A percentile compares a stretch with the other conserved stretches of the same genome.
Evolutionary conservation across 2,797 vertebrate genomes (phyloP).

Genomic region (Acrossocheilus wenchowensis): DNA sequence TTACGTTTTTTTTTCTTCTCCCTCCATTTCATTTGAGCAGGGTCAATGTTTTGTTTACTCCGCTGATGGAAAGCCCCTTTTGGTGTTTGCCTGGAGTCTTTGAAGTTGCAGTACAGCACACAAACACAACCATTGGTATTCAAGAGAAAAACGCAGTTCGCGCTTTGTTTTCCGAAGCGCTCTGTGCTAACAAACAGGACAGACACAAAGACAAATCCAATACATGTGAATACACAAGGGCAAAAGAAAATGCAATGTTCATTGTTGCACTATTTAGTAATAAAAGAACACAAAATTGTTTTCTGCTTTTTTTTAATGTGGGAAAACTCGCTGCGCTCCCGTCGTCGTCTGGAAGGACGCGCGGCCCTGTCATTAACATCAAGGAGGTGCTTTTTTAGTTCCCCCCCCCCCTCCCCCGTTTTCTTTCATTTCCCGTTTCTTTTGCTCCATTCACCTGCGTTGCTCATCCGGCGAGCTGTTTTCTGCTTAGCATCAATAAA

Average conservation of each 20-base stretch:
- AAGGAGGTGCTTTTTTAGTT: slow-evolving; percentile 80
- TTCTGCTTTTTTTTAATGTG: slow-evolving; percentile 91
- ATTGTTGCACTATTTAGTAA: slow-evolving; percentile 99
- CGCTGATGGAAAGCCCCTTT: slow-evolving; percentile 86
- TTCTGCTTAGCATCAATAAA: slow-evolving; percentile 73
- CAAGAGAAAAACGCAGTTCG: slow-evolving; percentile 77
- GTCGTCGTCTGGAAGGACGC: slow-evolving; percentile 89
- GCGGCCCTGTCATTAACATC: slow-evolving; percentile 74
- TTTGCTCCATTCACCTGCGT: slow-evolving; percentile 52
- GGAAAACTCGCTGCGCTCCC: slow-evolving; percentile 86
- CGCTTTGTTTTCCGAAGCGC: slow-evolving; percentile 89
- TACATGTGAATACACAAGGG: slow-evolving; percentile 74
- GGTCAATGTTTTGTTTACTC: slow-evolving; percentile 94
- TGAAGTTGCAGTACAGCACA: slow-evolving; percentile 73
- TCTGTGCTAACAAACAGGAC: slow-evolving; percentile 68
- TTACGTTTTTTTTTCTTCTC: slow-evolving; percentile 75
- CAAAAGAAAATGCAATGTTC: slow-evolving; percentile 93
- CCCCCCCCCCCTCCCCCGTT: neutral
- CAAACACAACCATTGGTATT: slow-evolving; percentile 67
- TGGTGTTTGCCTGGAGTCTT: slow-evolving; percentile 89
- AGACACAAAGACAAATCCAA: slow-evolving; percentile 66
- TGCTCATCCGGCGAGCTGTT: slow-evolving; percentile 72
- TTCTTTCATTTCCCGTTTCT: slow-evolving; percentile 32
- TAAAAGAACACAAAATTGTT: slow-evolving; percentile 98
- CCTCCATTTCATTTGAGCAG: slow-evolving; percentile 87